Evolutionary conservation across 53 echinoderm and acorn worm genomes (phyloP), one percentile per base, ranked within the genome.

Genomic region (Luidia sarsii): DNA sequence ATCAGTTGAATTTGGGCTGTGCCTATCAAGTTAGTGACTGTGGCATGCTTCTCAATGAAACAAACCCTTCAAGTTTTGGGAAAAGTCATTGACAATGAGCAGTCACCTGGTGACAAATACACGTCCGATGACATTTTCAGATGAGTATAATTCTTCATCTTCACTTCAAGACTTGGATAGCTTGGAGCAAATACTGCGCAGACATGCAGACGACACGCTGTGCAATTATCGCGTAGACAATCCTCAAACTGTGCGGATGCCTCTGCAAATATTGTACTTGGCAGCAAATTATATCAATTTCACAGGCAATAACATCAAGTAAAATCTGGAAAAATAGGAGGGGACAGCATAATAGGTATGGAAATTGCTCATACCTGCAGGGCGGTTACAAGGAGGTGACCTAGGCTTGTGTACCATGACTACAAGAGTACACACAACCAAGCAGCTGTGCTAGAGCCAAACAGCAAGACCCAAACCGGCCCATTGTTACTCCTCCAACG

Each of bases 231-330:
- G 30, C 22, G 19, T 4, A 18, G 19, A 3, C 33, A 19, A 32
- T 16, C 62, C 32, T 77, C 18, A 39, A 23, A 67, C 13, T 1
- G 61, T 48, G 20, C n/a, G 7, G 46, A 77, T 77, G 46, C 72
- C 38, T 41, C 56, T 56, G 56, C 45, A 66, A 66, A 66, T 66
- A 72, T 55, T 55, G 39, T 55, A 55, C 33, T 72, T 72, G 72
- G 72, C 72, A 54, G 72, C 72, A 72, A 72, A 72, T 54, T 72
- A 34, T 72, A 48, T 77, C 60, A 60, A 77, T 60, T 60, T 46
- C 77, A 77, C 77, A 77, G 43, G 60, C 30, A 77, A 77, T 60
- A 77, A 77, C 61, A 60, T 60, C 60, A 77, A 36, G 32, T 38
- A 30, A 39, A 77, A 45, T 60, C 46, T 61, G 77, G 38, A 45